Percentiles rank a stretch among this genome's conserved stretches.
These are phyloP conservation scores for Rhopalosiphum nymphaeae DNA, from an alignment of 2,888 invertebrate genomes.

Conservation along the genomic window DNA sequence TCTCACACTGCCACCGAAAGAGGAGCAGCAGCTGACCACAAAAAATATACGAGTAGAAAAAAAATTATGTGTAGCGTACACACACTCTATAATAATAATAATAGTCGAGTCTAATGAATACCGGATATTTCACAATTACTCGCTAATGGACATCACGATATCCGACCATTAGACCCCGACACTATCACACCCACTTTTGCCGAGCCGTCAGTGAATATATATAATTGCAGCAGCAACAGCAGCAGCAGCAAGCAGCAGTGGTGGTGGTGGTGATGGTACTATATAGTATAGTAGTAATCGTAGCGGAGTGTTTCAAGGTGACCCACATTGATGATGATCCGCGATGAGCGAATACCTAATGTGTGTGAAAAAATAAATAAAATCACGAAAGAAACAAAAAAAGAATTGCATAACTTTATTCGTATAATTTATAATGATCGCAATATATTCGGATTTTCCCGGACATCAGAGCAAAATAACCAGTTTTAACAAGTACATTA, in stretches of 20 bases:
- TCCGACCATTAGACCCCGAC: constrained; percentile 62
- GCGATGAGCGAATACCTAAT: constrained; percentile 37
- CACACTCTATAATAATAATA: constrained; percentile 45
- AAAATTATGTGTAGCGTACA: constrained; percentile 47
- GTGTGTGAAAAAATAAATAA: constrained; percentile 16
- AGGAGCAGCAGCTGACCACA: constrained; percentile 41
- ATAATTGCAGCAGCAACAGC: background rate
- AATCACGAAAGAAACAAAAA: constrained; percentile 25
- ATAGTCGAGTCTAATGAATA: constrained; percentile 53
- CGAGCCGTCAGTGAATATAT: background rate
- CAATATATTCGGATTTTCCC: constrained; percentile 45
- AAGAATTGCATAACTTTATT: constrained; percentile 48
- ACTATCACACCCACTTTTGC: constrained; percentile 58
- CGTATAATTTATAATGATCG: background rate
- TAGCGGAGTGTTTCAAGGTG: constrained; percentile 55
- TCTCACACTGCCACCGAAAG: constrained; percentile 29
- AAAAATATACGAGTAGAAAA: background rate
- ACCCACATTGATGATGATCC: constrained; percentile 62
- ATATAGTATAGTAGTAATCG: constrained; percentile 14
- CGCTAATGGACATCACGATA: constrained; percentile 64
- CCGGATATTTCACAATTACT: constrained; percentile 65
- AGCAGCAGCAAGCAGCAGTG: too few relatives aligned
- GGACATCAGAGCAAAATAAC: constrained; percentile 32
- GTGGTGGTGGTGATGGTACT: background rate
- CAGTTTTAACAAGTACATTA: constrained; percentile 31